Evolutionary conservation across 2,113 vertebrate species (phyloP).

Genomic region (Pluvialis apricaria): DNA sequence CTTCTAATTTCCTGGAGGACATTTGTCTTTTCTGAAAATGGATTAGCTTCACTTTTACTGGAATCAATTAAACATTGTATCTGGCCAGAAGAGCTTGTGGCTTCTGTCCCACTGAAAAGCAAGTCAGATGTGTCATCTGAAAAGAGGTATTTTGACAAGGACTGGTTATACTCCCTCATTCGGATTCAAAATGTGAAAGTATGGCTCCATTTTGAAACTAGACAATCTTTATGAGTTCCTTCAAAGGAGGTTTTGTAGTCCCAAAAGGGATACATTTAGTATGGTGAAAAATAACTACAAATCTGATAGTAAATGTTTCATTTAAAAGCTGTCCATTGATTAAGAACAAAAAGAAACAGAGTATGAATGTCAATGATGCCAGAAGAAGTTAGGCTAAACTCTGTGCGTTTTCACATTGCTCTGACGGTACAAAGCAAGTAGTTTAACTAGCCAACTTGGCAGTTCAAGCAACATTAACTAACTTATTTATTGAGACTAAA

Average conservation of each 20-base stretch:
- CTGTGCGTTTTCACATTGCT: neutral
- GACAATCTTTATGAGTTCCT: neutral
- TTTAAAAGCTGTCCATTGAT: neutral
- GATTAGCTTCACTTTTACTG: constrained; percentile 30
- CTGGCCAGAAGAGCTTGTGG: constrained; percentile 11
- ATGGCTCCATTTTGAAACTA: neutral
- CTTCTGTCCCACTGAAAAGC: neutral
- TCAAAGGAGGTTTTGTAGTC: neutral
- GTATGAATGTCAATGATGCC: neutral
- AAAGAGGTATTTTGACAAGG: neutral
- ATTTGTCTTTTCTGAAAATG: constrained; percentile 30
- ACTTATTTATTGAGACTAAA: neutral
- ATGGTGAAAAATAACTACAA: neutral
- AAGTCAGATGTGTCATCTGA: neutral
- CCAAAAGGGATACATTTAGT: neutral
- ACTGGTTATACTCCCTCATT: neutral
- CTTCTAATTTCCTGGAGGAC: constrained; percentile 43
- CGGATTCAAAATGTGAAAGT: neutral
- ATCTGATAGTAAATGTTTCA: neutral
- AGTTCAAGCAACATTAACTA: neutral
- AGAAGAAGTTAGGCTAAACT: neutral
- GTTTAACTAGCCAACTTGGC: neutral
- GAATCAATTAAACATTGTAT: constrained; percentile 12
- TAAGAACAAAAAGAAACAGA: neutral
- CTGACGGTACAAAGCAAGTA: neutral